Evolutionary conservation across 2,888 invertebrate species (phyloP).

Genomic region (Eulithis prunata): DNA sequence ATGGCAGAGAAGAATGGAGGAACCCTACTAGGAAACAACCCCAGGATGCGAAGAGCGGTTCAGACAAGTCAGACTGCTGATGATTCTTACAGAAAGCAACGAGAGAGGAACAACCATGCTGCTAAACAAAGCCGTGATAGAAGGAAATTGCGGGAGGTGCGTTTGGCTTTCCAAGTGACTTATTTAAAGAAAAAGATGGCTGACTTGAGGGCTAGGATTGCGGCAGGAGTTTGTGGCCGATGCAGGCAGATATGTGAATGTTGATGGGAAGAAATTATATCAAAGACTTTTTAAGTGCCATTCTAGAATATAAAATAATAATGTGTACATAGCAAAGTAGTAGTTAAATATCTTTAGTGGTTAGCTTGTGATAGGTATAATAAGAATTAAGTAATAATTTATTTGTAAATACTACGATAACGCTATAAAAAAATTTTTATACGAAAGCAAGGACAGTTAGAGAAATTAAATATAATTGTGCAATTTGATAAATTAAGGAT

Average conservation of each 20-base stretch:
- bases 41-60: slow-evolving; percentile 88
- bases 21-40: slow-evolving; percentile 83
- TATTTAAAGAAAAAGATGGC: slow-evolving; percentile 94
- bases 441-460: slow-evolving; percentile 1
- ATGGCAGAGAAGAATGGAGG: slow-evolving; percentile 87
- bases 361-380: slow-evolving; percentile 3
- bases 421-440: slow-evolving; percentile 5
- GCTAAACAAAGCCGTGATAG: slow-evolving; percentile 97
- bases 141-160: slow-evolving; percentile 94
- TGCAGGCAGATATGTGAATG: slow-evolving; percentile 53
- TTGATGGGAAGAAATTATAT: slow-evolving; percentile 32
- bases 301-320: slow-evolving; percentile 14
- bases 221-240: slow-evolving; percentile 67
- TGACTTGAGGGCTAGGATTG: slow-evolving; percentile 89
- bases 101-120: slow-evolving; percentile 96
- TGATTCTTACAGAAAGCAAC: slow-evolving; percentile 94
- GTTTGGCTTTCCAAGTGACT: slow-evolving; percentile 94
- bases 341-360: slow-evolving; percentile 1
- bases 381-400: slow-evolving; percentile 20
- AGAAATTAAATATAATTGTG: slow-evolving; percentile 6
- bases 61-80: slow-evolving; percentile 71
- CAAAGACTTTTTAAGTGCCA: slow-evolving; percentile 36
- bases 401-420: slow-evolving; percentile 29
- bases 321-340: slow-evolving; percentile 7
- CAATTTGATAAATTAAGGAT: slow-evolving; percentile 16